A percentile compares a stretch with the other conserved stretches of the same genome.
Evolutionary conservation across 2,797 vertebrate genomes (phyloP).

Genomic region (Gastrophryne carolinensis): DNA sequence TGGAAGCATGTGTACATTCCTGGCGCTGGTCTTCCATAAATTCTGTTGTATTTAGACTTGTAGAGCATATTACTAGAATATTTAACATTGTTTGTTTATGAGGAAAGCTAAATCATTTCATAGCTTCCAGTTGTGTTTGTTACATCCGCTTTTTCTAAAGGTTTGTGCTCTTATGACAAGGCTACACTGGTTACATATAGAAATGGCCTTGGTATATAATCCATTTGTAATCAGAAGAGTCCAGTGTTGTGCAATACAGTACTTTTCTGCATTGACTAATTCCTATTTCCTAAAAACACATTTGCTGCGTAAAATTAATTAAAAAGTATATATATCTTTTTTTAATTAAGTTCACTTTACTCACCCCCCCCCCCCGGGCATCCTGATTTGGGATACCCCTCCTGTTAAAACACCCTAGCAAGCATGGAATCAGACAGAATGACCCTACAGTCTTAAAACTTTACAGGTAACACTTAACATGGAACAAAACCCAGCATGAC

Average conservation of each 20-base stretch:
- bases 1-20: slow-evolving; percentile 6
- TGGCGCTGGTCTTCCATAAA: slow-evolving; percentile 3
- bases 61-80: slow-evolving; percentile 1
- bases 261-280: neutral
- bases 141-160: slow-evolving; percentile 1
- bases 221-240: neutral
- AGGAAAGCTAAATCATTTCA: slow-evolving; percentile 12
- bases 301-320: too few relatives aligned
- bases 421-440: too few relatives aligned
- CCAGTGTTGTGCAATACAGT: neutral
- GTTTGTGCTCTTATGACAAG: neutral
- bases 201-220: too few relatives aligned
- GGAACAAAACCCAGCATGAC: too few relatives aligned
- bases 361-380: too few relatives aligned
- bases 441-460: too few relatives aligned
- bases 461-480: too few relatives aligned
- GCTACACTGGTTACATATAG: neutral
- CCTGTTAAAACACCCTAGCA: too few relatives aligned
- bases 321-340: too few relatives aligned
- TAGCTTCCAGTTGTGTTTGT: neutral
- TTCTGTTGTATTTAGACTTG: neutral
- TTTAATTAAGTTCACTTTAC: too few relatives aligned
- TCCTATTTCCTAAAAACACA: neutral
- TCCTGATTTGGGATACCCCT: too few relatives aligned
- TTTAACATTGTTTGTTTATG: neutral